Percentiles rank a stretch among this genome's conserved stretches.
Evolutionary conservation across 2,113 vertebrate genomes (phyloP).

Genomic region (Sapajus apella): DNA sequence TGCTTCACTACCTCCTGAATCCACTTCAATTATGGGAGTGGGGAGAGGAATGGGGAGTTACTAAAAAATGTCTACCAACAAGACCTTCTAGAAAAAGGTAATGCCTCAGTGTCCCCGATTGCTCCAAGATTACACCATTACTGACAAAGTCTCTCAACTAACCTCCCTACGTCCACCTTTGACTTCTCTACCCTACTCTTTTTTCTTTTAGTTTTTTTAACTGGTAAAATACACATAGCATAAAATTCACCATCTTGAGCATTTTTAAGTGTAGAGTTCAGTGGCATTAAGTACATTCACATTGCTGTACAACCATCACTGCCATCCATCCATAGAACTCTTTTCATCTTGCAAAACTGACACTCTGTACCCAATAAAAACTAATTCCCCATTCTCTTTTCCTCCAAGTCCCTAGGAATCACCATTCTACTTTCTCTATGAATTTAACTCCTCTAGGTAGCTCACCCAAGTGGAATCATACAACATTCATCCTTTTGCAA

Average conservation of each 20-base stretch:
- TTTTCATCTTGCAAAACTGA: background rate
- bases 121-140: background rate
- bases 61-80: too few relatives aligned
- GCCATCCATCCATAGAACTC: background rate
- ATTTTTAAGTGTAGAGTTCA: background rate
- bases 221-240: background rate
- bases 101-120: background rate
- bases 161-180: background rate
- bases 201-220: background rate
- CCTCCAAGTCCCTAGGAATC: too few relatives aligned
- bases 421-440: background rate
- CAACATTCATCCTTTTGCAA: too few relatives aligned
- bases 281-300: background rate
- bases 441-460: background rate
- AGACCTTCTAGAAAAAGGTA: background rate
- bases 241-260: background rate
- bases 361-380: background rate
- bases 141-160: background rate
- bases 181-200: background rate
- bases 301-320: accelerated
- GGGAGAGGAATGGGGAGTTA: too few relatives aligned
- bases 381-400: accelerated
- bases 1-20: background rate
- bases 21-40: background rate
- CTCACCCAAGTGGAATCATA: background rate